A percentile compares a stretch with the other conserved stretches of the same genome.
phyloP scores from a whole-genome alignment of 2,888 invertebrate species.

The Junonia oenone region DNA sequence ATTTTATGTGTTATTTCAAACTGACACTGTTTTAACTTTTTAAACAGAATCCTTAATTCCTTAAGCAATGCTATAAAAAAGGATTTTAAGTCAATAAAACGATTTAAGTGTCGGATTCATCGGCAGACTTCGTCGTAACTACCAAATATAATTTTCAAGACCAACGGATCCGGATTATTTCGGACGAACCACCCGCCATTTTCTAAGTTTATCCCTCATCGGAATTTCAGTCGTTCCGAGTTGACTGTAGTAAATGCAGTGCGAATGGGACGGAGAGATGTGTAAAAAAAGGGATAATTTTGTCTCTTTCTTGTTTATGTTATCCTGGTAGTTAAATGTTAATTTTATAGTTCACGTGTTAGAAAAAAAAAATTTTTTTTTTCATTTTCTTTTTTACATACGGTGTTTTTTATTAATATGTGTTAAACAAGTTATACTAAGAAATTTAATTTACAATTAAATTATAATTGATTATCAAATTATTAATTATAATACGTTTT shows the following conservation, averaged over 20 bases:
- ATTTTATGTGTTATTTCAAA: too few relatives aligned
- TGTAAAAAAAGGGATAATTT: neutral
- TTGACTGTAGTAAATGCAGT: slow-evolving; percentile 1
- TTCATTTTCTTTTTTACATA: too few relatives aligned
- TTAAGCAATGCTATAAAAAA: neutral
- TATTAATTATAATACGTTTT: too few relatives aligned
- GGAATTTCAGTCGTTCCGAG: slow-evolving; percentile 33
- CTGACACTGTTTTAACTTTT: too few relatives aligned
- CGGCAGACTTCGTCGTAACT: slow-evolving; percentile 35
- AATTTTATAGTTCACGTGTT: too few relatives aligned
- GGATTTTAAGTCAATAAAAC: neutral
- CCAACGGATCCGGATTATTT: slow-evolving; percentile 60
- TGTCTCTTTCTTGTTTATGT: neutral
- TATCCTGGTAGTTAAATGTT: neutral
- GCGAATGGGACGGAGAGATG: neutral
- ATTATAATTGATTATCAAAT: too few relatives aligned
- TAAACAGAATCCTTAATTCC: too few relatives aligned
- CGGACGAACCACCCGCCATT: slow-evolving; percentile 45
- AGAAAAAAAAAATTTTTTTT: too few relatives aligned
- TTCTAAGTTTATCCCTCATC: slow-evolving; percentile 49
- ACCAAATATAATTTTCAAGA: slow-evolving; percentile 49
- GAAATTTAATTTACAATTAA: too few relatives aligned
- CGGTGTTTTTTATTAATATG: too few relatives aligned
- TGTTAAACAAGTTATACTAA: too few relatives aligned
- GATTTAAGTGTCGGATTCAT: neutral